Evolutionary conservation across 2,113 vertebrate genomes (phyloP).

Genomic region (Pollachius pollachius): DNA sequence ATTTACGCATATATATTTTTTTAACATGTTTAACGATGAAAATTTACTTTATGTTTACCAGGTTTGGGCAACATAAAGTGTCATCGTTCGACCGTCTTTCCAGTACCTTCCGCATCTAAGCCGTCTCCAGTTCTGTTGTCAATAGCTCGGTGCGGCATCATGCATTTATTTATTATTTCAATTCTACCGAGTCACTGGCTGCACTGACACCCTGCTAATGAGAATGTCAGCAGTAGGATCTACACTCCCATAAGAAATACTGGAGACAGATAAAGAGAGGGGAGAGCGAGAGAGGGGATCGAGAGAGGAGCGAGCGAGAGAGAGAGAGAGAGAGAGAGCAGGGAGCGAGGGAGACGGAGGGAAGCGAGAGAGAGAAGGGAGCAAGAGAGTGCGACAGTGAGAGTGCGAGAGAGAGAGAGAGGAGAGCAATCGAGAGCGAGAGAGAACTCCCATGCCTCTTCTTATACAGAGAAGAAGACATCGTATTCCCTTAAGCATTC

Average conservation of each 20-base stretch:
- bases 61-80: too few species aligned
- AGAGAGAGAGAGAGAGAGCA: background rate
- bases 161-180: conserved; percentile 15
- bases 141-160: conserved; percentile 35
- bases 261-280: conserved; percentile 29
- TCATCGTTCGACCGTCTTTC: too few species aligned
- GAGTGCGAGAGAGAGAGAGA: too few species aligned
- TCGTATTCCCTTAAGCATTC: too few species aligned
- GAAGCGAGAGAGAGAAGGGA: background rate
- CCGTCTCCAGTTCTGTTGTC: conserved; percentile 21
- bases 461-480: too few species aligned
- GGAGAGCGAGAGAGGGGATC: background rate
- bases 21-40: too few species aligned
- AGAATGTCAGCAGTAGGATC: conserved; percentile 38
- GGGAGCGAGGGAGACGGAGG: background rate
- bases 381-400: too few species aligned
- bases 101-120: conserved; percentile 2
- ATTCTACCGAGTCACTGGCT: conserved; percentile 35
- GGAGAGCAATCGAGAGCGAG: too few species aligned
- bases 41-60: too few species aligned
- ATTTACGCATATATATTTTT: too few species aligned
- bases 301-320: background rate
- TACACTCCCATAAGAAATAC: conserved; percentile 36
- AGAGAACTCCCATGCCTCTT: too few species aligned
- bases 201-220: conserved; percentile 49